These are phyloP conservation scores for Chrysolina haemoptera DNA, from an alignment of 2,888 invertebrate species.

Conservation along the genomic window DNA sequence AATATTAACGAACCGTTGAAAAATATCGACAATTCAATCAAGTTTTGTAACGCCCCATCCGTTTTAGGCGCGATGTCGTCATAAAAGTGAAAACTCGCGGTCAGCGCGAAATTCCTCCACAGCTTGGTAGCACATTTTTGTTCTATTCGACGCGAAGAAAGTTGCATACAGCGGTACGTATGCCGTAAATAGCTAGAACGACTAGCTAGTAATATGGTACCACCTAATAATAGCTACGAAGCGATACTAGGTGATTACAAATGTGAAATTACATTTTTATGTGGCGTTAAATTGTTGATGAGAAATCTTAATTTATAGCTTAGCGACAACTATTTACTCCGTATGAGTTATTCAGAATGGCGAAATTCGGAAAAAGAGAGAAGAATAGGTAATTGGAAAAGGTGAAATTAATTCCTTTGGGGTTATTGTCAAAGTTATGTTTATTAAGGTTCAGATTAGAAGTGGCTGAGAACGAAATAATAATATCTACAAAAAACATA, in stretches of 20 bases:
- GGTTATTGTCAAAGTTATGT: background rate
- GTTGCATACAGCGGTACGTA: background rate
- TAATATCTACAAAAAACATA: too few relatives aligned
- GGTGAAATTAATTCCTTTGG: background rate
- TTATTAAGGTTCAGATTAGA: background rate
- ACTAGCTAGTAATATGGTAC: background rate
- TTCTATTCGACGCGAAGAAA: constrained; percentile 23
- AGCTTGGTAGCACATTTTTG: background rate
- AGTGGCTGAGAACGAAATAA: too few relatives aligned
- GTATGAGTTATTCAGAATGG: background rate
- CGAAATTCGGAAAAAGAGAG: constrained; percentile 7
- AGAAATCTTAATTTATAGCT: constrained; percentile 9
- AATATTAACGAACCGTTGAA: background rate
- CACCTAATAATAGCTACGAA: constrained; percentile 10
- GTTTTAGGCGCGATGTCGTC: constrained; percentile 20
- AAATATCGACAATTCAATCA: background rate
- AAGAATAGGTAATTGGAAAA: background rate
- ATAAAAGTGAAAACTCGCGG: constrained; percentile 27
- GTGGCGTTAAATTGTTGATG: constrained; percentile 20
- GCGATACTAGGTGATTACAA: background rate
- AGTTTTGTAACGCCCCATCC: constrained; percentile 7
- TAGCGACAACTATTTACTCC: background rate
- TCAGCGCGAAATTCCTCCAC: background rate
- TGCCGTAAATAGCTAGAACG: constrained; percentile 6
- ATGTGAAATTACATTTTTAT: constrained; percentile 20